Percentiles rank a stretch among this genome's conserved stretches.
These are phyloP conservation scores for Prietella phreatophila DNA, from an alignment of 2,113 vertebrate species.

Conservation along the genomic window DNA sequence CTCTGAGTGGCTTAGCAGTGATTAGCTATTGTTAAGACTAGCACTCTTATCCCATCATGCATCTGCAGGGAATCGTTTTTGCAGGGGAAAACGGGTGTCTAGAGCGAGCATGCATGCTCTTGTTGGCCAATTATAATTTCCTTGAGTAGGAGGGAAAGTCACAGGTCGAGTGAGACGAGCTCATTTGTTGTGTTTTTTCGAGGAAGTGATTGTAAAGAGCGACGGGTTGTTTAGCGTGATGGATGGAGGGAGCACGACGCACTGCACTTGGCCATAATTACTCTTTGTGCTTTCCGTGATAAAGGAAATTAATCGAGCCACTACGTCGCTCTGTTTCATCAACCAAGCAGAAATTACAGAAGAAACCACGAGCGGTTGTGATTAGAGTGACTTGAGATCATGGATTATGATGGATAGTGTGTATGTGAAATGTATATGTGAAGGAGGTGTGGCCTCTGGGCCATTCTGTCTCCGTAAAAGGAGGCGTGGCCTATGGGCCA, in stretches of 20 bases:
- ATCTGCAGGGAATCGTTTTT: slow-evolving; percentile 30
- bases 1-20: slow-evolving; percentile 27
- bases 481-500: not conserved
- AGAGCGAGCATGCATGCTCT: not conserved
- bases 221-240: slow-evolving; percentile 70
- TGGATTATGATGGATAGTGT: not conserved
- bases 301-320: slow-evolving; percentile 85
- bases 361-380: slow-evolving; percentile 70
- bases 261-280: slow-evolving; percentile 81
- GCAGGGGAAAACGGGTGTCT: not conserved
- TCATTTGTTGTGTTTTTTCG: slow-evolving; percentile 50
- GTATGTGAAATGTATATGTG: not conserved
- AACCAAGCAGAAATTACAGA: slow-evolving; percentile 76
- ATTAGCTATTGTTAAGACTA: slow-evolving; percentile 38
- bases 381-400: slow-evolving; percentile 59
- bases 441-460: not conserved
- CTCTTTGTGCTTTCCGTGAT: slow-evolving; percentile 78
- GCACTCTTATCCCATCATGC: slow-evolving; percentile 30
- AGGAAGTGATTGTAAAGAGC: slow-evolving; percentile 40
- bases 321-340: slow-evolving; percentile 73
- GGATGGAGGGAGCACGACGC: slow-evolving; percentile 74
- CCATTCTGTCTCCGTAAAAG: not conserved
- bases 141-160: slow-evolving; percentile 52
- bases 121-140: slow-evolving; percentile 39
- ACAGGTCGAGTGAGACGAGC: slow-evolving; percentile 47